Base-by-base conservation (phyloP, 2,888 invertebrate genomes). In the Nyleta sp. region DNA sequence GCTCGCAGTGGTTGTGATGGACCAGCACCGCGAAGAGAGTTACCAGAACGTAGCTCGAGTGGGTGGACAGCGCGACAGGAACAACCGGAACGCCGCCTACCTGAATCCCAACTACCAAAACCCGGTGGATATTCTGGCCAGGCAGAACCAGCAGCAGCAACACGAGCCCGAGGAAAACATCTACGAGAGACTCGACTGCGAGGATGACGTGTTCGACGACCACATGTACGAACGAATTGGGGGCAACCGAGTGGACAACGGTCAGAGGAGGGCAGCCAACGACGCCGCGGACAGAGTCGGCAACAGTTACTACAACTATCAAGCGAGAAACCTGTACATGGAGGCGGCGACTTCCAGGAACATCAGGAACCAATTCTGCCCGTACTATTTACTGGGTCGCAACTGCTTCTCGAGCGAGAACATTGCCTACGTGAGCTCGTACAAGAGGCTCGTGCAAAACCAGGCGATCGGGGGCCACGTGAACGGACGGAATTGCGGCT, bases 81-180 rank as follows among this genome's bases (percentile, higher is more conserved):
- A 68, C 18, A 57, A 68, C 13, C 85, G 82, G 11, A 80, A 73
- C 20, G 80, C 80, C 10, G 64, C 68, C 10, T 87, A 86, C 76
- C 72, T 87, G 2, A 89, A 88, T 83, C 89, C 88, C 5, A 86
- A 87, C 55, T 89, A 89, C 57, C 89, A 88, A 71, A 90, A 89
- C 76, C 88, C 87, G 6, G 84, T 87, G 1, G 88, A 88, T 68
- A 42, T 88, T 28, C 24, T 70, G 8, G 70, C 57, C 2, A 28
- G 70, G 10, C 70, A 64, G 33, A 70, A 70, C 35, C 35, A 35
- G 35, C 35, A 88, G 24, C 89, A 90, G 52, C 86, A 87, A 2
- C 86, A 89, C 28, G 89, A 90, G 68, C 86, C 88, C 1, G 90
- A 90, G 60, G 91, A 91, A 76, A 91, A 91, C 81, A 91, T 91